Percentiles rank a stretch among this genome's conserved stretches.
phyloP scores from a whole-genome alignment of 2,888 invertebrate species.

The Catocala fraxini region DNA sequence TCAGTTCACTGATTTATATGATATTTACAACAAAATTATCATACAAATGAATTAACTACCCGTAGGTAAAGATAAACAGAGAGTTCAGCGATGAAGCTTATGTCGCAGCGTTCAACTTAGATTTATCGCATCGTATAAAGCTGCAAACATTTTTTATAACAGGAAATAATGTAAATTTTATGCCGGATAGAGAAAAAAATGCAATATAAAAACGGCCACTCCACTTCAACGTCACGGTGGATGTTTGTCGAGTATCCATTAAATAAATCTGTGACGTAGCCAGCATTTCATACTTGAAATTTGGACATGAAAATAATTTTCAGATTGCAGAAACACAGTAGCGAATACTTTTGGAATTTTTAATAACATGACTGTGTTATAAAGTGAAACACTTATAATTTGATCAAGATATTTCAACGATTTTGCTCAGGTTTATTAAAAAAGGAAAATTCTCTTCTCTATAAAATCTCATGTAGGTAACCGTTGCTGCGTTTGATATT shows the following conservation, averaged over 20 bases:
- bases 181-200: neutral
- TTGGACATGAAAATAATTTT: conserved; percentile 10
- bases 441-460: too few relatives aligned
- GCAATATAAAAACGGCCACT: conserved; percentile 1
- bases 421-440: too few relatives aligned
- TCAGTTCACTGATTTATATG: too few relatives aligned
- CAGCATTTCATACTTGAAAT: conserved; percentile 12
- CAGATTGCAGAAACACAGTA: conserved; percentile 1
- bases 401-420: neutral
- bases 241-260: conserved; percentile 17
- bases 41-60: too few relatives aligned
- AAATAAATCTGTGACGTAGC: conserved; percentile 17
- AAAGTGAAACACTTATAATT: conserved; percentile 1
- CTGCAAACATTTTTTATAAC: neutral
- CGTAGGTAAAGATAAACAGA: too few relatives aligned
- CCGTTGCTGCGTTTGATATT: too few relatives aligned
- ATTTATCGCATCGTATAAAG: neutral
- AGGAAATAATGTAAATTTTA: neutral
- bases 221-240: conserved; percentile 6
- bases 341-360: neutral
- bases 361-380: conserved; percentile 8
- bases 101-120: neutral
- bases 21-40: too few relatives aligned
- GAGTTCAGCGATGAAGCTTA: too few relatives aligned
- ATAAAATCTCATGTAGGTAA: too few relatives aligned